A percentile compares a stretch with the other conserved stretches of the same genome.
Evolutionary conservation across 2,888 invertebrate species (phyloP).

Genomic region (Stenoptilia bipunctidactyla): DNA sequence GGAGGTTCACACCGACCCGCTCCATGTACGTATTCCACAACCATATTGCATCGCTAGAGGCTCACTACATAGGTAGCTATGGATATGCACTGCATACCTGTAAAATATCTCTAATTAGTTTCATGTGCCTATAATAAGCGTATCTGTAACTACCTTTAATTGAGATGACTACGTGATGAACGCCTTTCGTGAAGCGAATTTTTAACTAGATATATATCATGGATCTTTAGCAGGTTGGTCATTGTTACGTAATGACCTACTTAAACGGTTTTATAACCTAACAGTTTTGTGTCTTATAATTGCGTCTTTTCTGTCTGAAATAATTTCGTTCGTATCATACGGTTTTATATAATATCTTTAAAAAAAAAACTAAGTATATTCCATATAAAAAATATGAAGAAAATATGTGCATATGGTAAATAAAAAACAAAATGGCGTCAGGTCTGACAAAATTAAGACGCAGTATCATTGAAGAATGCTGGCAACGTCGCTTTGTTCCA

Average conservation of each 20-base stretch:
- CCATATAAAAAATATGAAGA: no score
- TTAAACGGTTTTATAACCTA: no score
- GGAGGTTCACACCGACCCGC: constrained; percentile 50
- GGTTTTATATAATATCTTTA: no score
- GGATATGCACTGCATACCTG: constrained; percentile 29
- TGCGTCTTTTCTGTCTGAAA: no score
- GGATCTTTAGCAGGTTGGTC: not conserved
- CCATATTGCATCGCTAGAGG: constrained; percentile 63
- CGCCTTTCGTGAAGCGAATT: constrained; percentile 17
- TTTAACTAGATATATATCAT: not conserved
- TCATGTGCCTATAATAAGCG: constrained; percentile 32
- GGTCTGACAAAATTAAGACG: constrained; percentile 51
- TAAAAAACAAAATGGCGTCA: constrained; percentile 53
- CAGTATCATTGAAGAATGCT: constrained; percentile 47
- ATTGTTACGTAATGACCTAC: constrained; percentile 22
- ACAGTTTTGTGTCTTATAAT: no score
- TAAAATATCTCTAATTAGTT: constrained; percentile 13
- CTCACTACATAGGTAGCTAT: constrained; percentile 41
- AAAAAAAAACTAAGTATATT: no score
- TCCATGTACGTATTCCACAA: constrained; percentile 59
- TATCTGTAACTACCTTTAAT: constrained; percentile 34
- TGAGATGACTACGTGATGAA: constrained; percentile 14
- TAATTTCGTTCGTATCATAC: no score
- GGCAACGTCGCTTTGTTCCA: constrained; percentile 57
- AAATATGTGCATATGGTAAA: not conserved